Evolutionary conservation across 1,140 invertebrate species (phyloP).

Genomic region (Mamestra configurata): DNA sequence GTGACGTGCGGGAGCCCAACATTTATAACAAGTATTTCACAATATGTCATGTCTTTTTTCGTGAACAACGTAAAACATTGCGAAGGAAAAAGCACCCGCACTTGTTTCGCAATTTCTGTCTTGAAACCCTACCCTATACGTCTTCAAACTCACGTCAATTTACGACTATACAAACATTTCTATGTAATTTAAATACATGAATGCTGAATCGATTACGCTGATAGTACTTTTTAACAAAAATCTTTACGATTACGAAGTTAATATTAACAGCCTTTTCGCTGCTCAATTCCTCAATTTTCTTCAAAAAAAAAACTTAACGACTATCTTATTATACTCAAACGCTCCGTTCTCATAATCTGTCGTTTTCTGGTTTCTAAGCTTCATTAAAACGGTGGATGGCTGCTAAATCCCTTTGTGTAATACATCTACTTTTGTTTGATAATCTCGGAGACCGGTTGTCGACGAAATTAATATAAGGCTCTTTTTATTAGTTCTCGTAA

Average conservation of each 20-base stretch:
- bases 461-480: conserved; percentile 46
- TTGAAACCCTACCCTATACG: conserved; percentile 1
- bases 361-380: conserved; percentile 52
- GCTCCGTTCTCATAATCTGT: conserved; percentile 48
- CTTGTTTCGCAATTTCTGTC: conserved; percentile 11
- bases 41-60: conserved; percentile 31
- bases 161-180: conserved; percentile 12
- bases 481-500: conserved; percentile 45
- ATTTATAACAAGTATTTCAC: conserved; percentile 36
- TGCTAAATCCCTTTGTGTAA: conserved; percentile 44
- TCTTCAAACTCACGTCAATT: conserved; percentile 37
- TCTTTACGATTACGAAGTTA: conserved; percentile 13
- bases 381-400: conserved; percentile 50
- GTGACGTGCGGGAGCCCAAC: conserved; percentile 10
- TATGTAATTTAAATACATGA: conserved; percentile 29
- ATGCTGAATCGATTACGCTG: conserved; percentile 15
- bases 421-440: conserved; percentile 49
- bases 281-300: conserved; percentile 30
- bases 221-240: neutral
- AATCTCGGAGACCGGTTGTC: conserved; percentile 38
- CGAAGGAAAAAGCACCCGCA: neutral
- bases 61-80: conserved; percentile 8
- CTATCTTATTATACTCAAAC: conserved; percentile 24
- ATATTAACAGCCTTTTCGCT: conserved; percentile 9
- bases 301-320: conserved; percentile 36